Base-by-base conservation (phyloP, 2,888 invertebrate genomes). In the Philonicus albiceps region DNA sequence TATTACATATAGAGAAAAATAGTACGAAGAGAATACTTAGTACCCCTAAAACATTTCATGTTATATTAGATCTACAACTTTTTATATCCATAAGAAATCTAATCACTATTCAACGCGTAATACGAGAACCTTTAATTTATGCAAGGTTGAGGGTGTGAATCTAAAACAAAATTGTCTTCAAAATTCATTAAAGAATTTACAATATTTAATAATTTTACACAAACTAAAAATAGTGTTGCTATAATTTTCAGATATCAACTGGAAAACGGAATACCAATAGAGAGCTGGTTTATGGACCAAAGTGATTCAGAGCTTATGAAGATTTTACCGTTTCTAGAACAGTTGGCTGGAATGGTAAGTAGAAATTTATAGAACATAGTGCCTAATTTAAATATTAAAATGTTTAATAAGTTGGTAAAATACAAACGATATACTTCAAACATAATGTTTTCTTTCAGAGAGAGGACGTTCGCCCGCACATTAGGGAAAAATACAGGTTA, bases 211-310 rank as follows among this genome's bases (percentile, higher is more conserved):
- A 72, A 49, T 30, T 74, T 49, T 73, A 13, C 1, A 31, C 19
- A 53, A 31, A 13, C 27, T 81, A 30, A 31, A 30, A 16, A 76
- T 86, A 13, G 6, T 37, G 13, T 2, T 43, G 40, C 11, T 43
- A 11, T 43, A 1, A 43, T 43, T 49, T 19, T 5, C 27, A 90
- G 90, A 0, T 94, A 94, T 87, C 94, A 98, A 95, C 92, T 98
- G 87, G 97, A 98, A 93, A 98, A 98, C 93, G 98, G 98, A 34
- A 98, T 98, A 89, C 98, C 98, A 0, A 98, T 99, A 89, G 98
- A 98, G 93, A 98, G 98, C 92, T 98, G 98, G 98, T 99, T 98
- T 93, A 95, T 97, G 89, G 98, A 98, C 93, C 95, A 96, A 90
- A 95, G 94, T 84, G 98, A 98, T 93, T 95, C 95, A 53, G 98